Evolutionary conservation across 2,113 vertebrate genomes (phyloP), one percentile per base, ranked within the genome.

Genomic region (Asarcornis scutulata): DNA sequence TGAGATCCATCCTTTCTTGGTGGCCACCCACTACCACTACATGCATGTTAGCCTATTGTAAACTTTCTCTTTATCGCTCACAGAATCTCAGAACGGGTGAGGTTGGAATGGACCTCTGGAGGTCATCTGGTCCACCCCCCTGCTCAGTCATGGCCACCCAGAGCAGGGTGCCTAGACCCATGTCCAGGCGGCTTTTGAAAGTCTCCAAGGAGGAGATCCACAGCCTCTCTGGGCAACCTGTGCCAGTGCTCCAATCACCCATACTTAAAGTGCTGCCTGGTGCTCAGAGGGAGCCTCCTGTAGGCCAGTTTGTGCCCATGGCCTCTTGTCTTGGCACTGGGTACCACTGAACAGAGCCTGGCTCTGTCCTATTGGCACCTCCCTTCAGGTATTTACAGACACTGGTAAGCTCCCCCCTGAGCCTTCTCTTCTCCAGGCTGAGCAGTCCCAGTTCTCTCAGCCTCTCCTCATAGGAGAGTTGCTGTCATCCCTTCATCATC

Each of bases 1-100:
- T 31, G 13, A 0, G 0, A 23, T 56, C 32, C 42, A 29, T 71
- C n/a, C 56, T 83, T 63, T n/a, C 75, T 26, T 23, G 15, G 40
- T 82, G 50, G 26, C 23, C 22, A 52, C 29, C 9, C 3, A 0
- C 55, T 34, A 1, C 9, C 3, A 0, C 55, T 34, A 1, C 5
- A 2, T 78, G 29, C 5, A 1, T 44, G 14, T 66, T 36, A 13
- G 4, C 25, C 31, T 67, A 2, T 23, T 80, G 66, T 46, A 80
- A 34, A 15, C 2, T 23, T 58, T 59, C 31, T 40, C 34, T 82
- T 87, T 36, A 16, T 68, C 36, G 32, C 27, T 36, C 36, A 62
- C 14, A 38, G 62, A 18, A 40, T 64, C 62, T 8, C 36, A 38
- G 25, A 38, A 63, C 11, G 16, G 36, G 23, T 40, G 62, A 63